Base-by-base conservation (phyloP, 2,797 vertebrate genomes). In the Emys orbicularis region DNA sequence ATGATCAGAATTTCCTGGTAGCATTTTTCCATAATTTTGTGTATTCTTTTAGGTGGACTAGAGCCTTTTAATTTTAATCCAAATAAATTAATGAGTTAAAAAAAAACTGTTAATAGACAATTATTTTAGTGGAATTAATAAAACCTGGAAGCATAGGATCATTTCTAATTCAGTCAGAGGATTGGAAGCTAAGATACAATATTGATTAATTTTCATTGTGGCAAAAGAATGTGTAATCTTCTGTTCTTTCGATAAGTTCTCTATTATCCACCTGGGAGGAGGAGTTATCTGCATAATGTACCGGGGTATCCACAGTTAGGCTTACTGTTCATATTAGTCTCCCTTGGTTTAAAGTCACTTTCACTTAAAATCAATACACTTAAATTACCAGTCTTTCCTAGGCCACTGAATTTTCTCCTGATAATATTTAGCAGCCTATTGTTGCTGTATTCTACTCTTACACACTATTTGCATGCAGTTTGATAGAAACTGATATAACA, bases 281-380 rank as follows among this genome's bases (percentile, higher is more conserved):
- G 79, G 91, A 97, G 95, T 97, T 97, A 97, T 97, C 94, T 97
- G 91, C 93, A 96, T 96, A 98, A 98, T 95, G 88, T 97, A 96
- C 92, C 95, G 95, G 96, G 83, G 89, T 92, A 94, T 97, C 95
- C 95, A 92, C 94, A 97, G 97, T 98, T 97, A 97, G 93, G 88
- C 93, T 96, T 95, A 90, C 95, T 92, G 93, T 95, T 97, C 93
- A 94, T 96, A 97, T 97, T 96, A 95, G 91, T 97, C 93, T 97
- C 95, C 94, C 95, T 96, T 92, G 89, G 88, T 88, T 97, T 97
- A 94, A 95, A 97, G 94, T 96, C 80, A 87, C 94, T 97, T 98
- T 97, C 93, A 95, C 80, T 97, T 95, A n/a, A n/a, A n/a, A n/a
- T n/a, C n/a, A n/a, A n/a, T n/a, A n/a, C n/a, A 97, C 97, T 96